Evolutionary conservation across 2,113 vertebrate genomes (phyloP).

Genomic region (Bucco capensis): DNA sequence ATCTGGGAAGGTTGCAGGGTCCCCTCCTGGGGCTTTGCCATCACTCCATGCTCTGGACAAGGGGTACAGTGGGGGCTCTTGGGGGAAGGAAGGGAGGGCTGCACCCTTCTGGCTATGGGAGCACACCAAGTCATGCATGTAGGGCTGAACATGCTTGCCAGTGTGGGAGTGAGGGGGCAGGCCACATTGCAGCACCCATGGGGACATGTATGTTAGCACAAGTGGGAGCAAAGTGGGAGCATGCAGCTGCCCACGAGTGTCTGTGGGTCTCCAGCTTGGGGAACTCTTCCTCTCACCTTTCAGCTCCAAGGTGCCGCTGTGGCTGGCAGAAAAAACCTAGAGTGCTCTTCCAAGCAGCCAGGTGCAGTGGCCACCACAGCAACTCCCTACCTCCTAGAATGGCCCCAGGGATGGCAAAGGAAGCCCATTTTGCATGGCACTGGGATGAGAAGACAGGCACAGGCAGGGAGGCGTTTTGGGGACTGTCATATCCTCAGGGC

Average conservation of each 20-base stretch:
- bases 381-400: accelerated
- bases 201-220: not conserved
- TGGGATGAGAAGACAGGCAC: accelerated
- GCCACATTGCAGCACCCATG: not conserved
- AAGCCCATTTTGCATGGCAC: not conserved
- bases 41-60: accelerated
- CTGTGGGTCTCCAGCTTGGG: accelerated
- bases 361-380: accelerated
- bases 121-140: not conserved
- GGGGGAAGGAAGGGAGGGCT: not conserved
- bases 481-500: accelerated
- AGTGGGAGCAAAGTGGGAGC: not conserved
- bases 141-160: slow-evolving; percentile 2
- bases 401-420: not conserved
- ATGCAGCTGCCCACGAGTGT: not conserved
- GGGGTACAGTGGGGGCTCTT: not conserved
- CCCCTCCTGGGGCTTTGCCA: accelerated
- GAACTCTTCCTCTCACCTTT: not conserved
- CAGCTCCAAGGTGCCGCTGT: not conserved
- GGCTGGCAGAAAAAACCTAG: not conserved
- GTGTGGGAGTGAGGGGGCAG: not conserved
- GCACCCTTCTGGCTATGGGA: not conserved
- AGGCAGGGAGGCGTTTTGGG: not conserved
- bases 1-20: not conserved
- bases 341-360: not conserved